Conservation (phyloP, 1,140 invertebrate species). For the Bombus pyrosoma region DNA sequence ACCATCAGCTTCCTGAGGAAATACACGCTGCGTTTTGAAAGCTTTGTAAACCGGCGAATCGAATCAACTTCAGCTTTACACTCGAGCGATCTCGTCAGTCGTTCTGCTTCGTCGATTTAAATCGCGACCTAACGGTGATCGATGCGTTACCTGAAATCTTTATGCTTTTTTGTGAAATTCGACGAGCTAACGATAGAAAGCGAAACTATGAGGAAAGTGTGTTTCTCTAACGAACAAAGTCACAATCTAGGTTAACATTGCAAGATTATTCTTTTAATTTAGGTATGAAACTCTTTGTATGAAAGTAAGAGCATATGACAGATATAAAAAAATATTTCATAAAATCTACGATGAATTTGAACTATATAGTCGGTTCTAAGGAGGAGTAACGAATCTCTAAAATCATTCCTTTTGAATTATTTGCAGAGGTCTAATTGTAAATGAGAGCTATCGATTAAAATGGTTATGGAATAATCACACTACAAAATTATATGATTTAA, state of each 20-base stretch:
- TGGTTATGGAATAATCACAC: too few relatives aligned
- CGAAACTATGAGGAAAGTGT: background rate
- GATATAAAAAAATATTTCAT: background rate
- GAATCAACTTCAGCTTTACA: conserved; percentile 35
- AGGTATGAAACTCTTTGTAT: background rate
- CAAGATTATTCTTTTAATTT: background rate
- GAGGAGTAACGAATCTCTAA: background rate
- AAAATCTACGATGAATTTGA: background rate
- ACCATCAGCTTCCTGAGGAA: conserved; percentile 1
- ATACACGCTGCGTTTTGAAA: conserved; percentile 19
- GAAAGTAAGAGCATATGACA: too few relatives aligned
- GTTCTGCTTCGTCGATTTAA: conserved; percentile 13
- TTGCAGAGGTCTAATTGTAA: too few relatives aligned
- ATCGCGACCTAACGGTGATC: background rate
- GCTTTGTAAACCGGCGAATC: background rate
- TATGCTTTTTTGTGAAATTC: background rate
- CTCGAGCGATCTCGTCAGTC: background rate
- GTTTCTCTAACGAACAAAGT: background rate
- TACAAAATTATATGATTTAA: too few relatives aligned
- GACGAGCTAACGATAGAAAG: background rate
- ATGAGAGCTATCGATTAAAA: too few relatives aligned
- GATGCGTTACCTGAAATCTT: background rate
- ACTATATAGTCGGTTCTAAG: background rate
- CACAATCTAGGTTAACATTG: background rate
- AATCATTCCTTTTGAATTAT: too few relatives aligned